These are phyloP conservation scores for Nomia melanderi DNA, from an alignment of 1,140 invertebrate species.

Conservation along the genomic window DNA sequence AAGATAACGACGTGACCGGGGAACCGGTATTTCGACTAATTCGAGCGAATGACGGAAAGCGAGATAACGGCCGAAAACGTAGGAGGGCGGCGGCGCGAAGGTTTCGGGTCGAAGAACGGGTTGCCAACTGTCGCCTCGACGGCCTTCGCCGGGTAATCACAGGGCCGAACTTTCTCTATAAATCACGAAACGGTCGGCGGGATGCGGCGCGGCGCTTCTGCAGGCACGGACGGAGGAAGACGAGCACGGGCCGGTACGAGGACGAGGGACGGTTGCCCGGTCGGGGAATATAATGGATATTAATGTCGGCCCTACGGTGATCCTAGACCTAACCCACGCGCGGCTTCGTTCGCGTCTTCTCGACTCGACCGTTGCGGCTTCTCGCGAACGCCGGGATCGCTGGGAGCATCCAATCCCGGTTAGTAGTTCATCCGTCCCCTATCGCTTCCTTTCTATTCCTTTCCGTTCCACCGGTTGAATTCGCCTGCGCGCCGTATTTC, in stretches of 20 bases:
- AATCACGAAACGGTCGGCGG: constrained; percentile 66
- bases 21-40: constrained; percentile 53
- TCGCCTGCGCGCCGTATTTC: neutral
- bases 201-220: constrained; percentile 35
- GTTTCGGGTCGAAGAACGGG: constrained; percentile 33
- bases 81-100: neutral
- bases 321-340: constrained; percentile 32
- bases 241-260: constrained; percentile 20
- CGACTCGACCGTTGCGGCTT: constrained; percentile 29
- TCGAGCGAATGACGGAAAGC: constrained; percentile 61
- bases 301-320: constrained; percentile 67
- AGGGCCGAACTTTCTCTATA: constrained; percentile 69
- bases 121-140: constrained; percentile 60
- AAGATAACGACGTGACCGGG: constrained; percentile 30
- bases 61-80: constrained; percentile 51
- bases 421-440: constrained; percentile 17
- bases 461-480: neutral
- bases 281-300: constrained; percentile 70
- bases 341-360: constrained; percentile 1
- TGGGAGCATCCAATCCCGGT: constrained; percentile 36
- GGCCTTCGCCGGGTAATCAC: constrained; percentile 60
- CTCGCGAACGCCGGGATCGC: constrained; percentile 40
- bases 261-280: constrained; percentile 14
- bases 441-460: neutral
- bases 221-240: constrained; percentile 50